A percentile compares a stretch with the other conserved stretches of the same genome.
Conservation (phyloP, 2,113 vertebrate species). For the Odocoileus virginianus region DNA sequence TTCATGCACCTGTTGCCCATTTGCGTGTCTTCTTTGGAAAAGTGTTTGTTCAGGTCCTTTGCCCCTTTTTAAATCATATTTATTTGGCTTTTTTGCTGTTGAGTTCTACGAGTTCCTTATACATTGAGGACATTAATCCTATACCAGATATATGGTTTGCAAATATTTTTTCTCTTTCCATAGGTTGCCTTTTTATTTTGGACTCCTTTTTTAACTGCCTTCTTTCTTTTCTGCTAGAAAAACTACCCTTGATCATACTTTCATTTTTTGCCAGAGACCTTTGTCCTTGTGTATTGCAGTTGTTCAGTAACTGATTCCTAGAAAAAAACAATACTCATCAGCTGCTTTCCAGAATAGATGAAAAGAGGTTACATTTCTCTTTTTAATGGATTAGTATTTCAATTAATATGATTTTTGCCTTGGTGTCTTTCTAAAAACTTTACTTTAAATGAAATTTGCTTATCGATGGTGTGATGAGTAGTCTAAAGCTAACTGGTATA, state of each 20-base stretch:
- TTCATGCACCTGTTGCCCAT: neutral
- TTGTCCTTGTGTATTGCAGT: neutral
- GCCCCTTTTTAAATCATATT: neutral
- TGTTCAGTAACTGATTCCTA: neutral
- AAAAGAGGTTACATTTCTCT: neutral
- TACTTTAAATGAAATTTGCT: neutral
- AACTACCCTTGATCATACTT: neutral
- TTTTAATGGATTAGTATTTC: neutral
- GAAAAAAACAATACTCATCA: neutral
- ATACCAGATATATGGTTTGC: neutral
- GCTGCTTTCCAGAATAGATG: neutral
- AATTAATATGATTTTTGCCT: constrained; percentile 5
- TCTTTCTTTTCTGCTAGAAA: constrained; percentile 15
- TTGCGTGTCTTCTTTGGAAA: neutral
- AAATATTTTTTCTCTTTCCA: neutral
- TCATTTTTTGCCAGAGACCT: neutral
- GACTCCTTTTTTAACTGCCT: neutral
- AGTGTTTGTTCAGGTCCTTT: neutral
- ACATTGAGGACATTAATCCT: neutral
- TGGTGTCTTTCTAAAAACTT: constrained; percentile 19
- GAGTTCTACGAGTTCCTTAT: neutral
- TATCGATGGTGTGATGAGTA: neutral
- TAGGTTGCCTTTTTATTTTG: neutral
- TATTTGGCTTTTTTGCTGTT: neutral
- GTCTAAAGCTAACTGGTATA: neutral